These are phyloP conservation scores for Eremobia ochroleuca DNA, from an alignment of 2,888 invertebrate species.

Conservation along the genomic window DNA sequence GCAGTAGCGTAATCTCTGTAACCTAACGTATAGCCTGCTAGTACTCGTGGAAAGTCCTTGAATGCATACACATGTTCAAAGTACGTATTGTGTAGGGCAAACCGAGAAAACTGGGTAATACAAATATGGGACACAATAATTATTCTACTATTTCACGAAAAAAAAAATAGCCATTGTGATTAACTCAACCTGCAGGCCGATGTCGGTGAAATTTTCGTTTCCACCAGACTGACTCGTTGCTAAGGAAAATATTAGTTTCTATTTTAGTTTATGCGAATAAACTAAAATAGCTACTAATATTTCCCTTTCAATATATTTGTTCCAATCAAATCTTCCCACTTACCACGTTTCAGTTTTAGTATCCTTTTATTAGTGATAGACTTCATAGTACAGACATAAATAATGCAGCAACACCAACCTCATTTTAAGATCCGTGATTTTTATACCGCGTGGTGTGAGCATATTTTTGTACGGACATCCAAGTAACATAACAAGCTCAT, in stretches of 20 bases:
- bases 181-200: background rate
- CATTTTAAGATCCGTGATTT: background rate
- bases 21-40: constrained; percentile 9
- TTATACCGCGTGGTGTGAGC: no score
- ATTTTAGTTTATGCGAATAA: no score
- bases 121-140: background rate
- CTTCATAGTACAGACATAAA: background rate
- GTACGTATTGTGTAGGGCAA: constrained; percentile 27
- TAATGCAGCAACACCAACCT: background rate
- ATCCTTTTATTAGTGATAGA: background rate
- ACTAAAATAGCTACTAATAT: background rate
- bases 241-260: no score
- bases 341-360: background rate
- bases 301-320: constrained; percentile 4
- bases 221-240: background rate
- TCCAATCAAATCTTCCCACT: constrained; percentile 2
- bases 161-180: background rate
- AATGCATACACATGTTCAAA: constrained; percentile 30
- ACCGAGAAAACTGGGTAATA: constrained; percentile 23
- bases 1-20: constrained; percentile 48
- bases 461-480: no score
- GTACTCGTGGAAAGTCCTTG: constrained; percentile 50
- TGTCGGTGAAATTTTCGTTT: background rate
- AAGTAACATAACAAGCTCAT: no score
- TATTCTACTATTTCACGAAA: background rate